Evolutionary conservation across 35 echinoderm and acorn worm genomes (phyloP).

Genomic region (Patiria miniata): DNA sequence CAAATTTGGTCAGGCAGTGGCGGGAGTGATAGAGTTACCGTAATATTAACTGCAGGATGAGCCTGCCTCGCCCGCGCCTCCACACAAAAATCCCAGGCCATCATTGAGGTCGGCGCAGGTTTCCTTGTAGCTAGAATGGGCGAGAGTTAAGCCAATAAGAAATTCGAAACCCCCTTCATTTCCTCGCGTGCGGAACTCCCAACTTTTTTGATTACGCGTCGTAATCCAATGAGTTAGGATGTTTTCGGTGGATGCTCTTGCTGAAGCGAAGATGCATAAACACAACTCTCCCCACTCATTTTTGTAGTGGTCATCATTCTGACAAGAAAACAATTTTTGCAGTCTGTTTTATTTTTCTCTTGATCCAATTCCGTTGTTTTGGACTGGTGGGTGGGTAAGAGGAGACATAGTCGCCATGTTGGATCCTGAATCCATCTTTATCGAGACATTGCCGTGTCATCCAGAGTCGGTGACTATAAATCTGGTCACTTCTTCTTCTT

Average conservation of each 20-base stretch:
- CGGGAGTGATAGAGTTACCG: slow-evolving; percentile 4
- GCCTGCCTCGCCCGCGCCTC: background rate
- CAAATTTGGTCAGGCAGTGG: background rate
- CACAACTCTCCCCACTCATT: no score
- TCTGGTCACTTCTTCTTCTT: no score
- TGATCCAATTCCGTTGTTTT: no score
- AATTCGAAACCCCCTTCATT: slow-evolving; percentile 6
- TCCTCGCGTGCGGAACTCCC: background rate
- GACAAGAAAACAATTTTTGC: no score
- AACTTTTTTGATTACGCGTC: background rate
- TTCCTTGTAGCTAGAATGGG: background rate
- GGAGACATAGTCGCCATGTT: no score
- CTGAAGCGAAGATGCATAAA: no score
- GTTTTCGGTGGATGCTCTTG: background rate
- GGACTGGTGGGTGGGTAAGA: no score
- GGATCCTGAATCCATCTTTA: no score
- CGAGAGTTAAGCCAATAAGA: background rate
- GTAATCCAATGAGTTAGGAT: background rate
- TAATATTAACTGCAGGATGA: slow-evolving; percentile 21
- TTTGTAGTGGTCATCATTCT: no score
- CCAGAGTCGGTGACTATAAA: no score
- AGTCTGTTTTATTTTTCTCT: no score
- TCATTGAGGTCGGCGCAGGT: background rate
- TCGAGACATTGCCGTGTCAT: no score
- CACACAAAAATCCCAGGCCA: background rate